phyloP scores from a whole-genome alignment of 1,140 invertebrate species.

The Pogonomyrmex californicus region DNA sequence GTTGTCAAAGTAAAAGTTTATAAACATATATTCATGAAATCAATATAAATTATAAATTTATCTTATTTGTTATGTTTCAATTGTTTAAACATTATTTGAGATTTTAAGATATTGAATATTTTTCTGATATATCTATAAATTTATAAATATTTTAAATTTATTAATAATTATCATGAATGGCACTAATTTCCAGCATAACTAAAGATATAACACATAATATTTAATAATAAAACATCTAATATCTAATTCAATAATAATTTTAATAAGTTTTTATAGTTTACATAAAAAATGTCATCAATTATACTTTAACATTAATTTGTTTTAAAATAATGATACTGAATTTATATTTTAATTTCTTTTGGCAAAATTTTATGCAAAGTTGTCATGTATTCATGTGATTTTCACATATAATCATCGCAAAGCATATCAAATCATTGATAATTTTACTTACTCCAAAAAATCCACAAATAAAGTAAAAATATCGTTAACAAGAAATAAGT shows the following conservation, averaged over 20 bases:
- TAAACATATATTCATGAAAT: neutral
- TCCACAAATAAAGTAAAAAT: neutral
- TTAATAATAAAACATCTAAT: too few relatives aligned
- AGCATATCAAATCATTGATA: too few relatives aligned
- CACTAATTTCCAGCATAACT: neutral
- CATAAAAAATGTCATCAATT: neutral
- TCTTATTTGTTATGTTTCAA: too few relatives aligned
- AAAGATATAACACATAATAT: neutral
- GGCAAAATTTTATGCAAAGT: neutral
- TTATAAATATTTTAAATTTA: neutral
- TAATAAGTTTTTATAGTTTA: neutral
- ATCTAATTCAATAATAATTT: neutral
- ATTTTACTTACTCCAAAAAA: constrained; percentile 36
- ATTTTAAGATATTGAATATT: neutral
- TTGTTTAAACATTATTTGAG: neutral
- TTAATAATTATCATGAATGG: neutral
- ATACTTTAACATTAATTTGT: neutral
- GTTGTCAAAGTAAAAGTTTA: neutral
- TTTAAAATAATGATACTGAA: too few relatives aligned
- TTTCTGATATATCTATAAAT: neutral
- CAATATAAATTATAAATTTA: too few relatives aligned
- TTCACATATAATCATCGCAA: neutral
- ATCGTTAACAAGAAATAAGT: neutral
- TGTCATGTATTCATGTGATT: neutral
- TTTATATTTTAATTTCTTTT: neutral